These are phyloP conservation scores for Hystrix cristata DNA, from an alignment of 2,113 vertebrate species.

Conservation along the genomic window DNA sequence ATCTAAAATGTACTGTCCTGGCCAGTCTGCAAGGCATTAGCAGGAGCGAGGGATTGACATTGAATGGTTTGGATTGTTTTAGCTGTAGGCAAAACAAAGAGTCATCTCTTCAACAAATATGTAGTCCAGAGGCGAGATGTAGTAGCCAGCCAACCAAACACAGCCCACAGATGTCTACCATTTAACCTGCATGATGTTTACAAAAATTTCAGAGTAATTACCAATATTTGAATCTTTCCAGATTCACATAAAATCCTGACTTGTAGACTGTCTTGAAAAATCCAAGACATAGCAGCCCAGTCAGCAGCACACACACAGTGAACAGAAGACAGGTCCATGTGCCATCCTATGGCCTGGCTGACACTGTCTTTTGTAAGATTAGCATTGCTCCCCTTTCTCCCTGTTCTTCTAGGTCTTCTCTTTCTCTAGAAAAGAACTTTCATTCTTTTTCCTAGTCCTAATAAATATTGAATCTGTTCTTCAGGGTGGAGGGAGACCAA, in stretches of 20 bases:
- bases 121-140: background rate
- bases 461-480: background rate
- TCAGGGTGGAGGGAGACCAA: background rate
- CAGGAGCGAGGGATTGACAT: background rate
- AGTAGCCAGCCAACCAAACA: background rate
- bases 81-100: background rate
- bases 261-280: background rate
- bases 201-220: background rate
- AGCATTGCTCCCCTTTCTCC: background rate
- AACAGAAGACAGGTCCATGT: background rate
- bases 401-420: background rate
- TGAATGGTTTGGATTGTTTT: background rate
- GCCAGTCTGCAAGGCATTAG: background rate
- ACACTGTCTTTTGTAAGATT: background rate
- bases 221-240: background rate
- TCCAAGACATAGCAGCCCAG: background rate
- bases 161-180: background rate
- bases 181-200: background rate
- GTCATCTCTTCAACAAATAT: background rate
- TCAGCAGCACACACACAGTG: background rate
- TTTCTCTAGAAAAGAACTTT: slow-evolving; percentile 9
- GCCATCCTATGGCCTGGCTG: fast-evolving
- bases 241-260: background rate
- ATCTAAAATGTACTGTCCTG: background rate
- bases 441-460: background rate